Conservation (phyloP, 1,140 invertebrate genomes). For the Sminthurides bifidus region DNA sequence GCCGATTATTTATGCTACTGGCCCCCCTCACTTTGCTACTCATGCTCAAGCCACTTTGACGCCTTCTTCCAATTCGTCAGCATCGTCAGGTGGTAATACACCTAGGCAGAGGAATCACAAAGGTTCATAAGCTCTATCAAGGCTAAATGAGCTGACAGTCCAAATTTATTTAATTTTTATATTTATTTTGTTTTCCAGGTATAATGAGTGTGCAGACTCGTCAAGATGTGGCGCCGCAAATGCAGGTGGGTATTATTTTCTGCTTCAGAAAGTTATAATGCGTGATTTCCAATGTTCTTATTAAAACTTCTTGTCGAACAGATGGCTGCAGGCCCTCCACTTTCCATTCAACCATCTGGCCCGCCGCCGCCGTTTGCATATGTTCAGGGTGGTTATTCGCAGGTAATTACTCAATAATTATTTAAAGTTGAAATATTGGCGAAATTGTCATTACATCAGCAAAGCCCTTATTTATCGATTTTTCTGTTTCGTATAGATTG, state of each 20-base stretch:
- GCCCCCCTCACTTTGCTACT: slow-evolving; percentile 4
- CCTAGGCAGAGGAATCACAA: slow-evolving; percentile 19
- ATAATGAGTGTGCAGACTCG: slow-evolving; percentile 40
- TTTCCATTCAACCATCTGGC: slow-evolving; percentile 40
- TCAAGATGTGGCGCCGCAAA: slow-evolving; percentile 52
- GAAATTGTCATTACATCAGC: background rate
- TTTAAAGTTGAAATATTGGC: background rate
- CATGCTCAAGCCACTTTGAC: slow-evolving; percentile 25
- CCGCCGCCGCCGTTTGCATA: slow-evolving; percentile 12
- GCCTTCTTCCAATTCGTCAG: slow-evolving; percentile 20
- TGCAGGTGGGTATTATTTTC: no score
- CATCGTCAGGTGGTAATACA: slow-evolving; percentile 19
- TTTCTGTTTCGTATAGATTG: background rate
- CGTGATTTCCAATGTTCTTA: no score
- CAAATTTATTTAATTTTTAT: background rate
- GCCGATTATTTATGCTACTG: slow-evolving; percentile 4
- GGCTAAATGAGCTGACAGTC: no score
- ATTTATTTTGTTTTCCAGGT: slow-evolving; percentile 1
- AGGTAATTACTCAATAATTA: background rate
- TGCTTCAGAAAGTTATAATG: no score
- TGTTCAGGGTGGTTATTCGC: slow-evolving; percentile 10
- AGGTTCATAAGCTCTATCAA: no score
- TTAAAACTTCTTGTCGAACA: no score
- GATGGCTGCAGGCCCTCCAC: slow-evolving; percentile 60
- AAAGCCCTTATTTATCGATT: background rate